A percentile compares a stretch with the other conserved stretches of the same genome.
Evolutionary conservation across 2,888 invertebrate species (phyloP).

Genomic region (Drosophila infuscata): DNA sequence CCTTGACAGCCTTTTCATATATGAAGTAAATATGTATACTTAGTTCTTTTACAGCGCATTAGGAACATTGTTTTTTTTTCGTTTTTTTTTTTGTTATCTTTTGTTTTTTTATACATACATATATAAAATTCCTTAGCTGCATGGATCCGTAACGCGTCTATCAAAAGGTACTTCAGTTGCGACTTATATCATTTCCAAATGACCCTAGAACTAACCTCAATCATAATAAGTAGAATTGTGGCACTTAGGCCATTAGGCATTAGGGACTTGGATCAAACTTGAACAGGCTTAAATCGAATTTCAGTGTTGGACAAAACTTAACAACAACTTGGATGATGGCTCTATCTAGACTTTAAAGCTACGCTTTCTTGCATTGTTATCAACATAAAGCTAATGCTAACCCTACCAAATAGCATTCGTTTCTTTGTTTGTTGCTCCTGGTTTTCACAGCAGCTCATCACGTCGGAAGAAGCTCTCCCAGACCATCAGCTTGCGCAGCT

Average conservation of each 20-base stretch:
- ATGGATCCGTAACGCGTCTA: conserved; percentile 19
- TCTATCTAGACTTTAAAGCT: conserved; percentile 58
- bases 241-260: conserved; percentile 12
- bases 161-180: conserved; percentile 80
- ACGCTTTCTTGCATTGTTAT: conserved; percentile 65
- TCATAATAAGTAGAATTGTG: conserved; percentile 10
- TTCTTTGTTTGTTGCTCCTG: neutral
- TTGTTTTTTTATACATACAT: neutral
- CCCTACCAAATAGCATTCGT: conserved; percentile 32
- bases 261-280: conserved; percentile 42
- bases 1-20: conserved; percentile 35
- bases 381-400: conserved; percentile 62
- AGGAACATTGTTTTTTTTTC: conserved; percentile 33
- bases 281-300: conserved; percentile 61
- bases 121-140: conserved; percentile 18
- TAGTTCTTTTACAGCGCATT: conserved; percentile 10
- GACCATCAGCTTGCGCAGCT: conserved; percentile 79
- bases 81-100: neutral
- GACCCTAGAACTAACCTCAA: conserved; percentile 24
- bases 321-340: conserved; percentile 53
- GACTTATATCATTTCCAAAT: conserved; percentile 60
- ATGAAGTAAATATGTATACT: conserved; percentile 4
- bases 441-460: conserved; percentile 76
- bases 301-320: conserved; percentile 64
- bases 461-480: conserved; percentile 83